Conservation (phyloP, 2,888 invertebrate species). For the Hoplodrina blanda region DNA sequence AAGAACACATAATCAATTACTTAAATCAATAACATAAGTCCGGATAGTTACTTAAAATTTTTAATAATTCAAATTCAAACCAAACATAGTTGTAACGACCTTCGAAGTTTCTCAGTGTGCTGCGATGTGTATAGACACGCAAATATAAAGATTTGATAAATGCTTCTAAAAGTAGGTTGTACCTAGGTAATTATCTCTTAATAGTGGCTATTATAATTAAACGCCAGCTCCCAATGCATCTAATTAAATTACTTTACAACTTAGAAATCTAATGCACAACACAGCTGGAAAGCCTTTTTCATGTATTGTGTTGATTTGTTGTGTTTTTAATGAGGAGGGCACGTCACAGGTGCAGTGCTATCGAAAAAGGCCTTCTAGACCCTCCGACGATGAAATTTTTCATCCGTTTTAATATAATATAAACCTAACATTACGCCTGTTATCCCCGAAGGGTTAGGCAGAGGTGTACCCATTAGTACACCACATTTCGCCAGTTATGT, state of each 20-base stretch:
- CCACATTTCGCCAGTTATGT: too few species aligned
- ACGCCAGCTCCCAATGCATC: background rate
- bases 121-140: constrained; percentile 43
- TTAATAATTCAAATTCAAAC: constrained; percentile 11
- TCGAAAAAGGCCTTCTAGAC: too few species aligned
- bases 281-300: too few species aligned
- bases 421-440: too few species aligned
- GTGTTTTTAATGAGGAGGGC: too few species aligned
- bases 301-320: too few species aligned
- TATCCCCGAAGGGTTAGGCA: too few species aligned
- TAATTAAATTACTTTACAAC: background rate
- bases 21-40: background rate
- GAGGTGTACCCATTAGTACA: too few species aligned
- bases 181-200: constrained; percentile 11
- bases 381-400: too few species aligned
- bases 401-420: too few species aligned
- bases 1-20: background rate
- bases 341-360: too few species aligned
- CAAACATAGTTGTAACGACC: constrained; percentile 31
- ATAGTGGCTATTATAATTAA: constrained; percentile 1
- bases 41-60: background rate
- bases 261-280: background rate
- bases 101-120: constrained; percentile 47
- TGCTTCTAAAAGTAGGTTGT: constrained; percentile 33
- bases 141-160: constrained; percentile 37